A percentile compares a stretch with the other conserved stretches of the same genome.
phyloP scores from a whole-genome alignment of 2,797 vertebrate genomes.

The Sternotherus odoratus region DNA sequence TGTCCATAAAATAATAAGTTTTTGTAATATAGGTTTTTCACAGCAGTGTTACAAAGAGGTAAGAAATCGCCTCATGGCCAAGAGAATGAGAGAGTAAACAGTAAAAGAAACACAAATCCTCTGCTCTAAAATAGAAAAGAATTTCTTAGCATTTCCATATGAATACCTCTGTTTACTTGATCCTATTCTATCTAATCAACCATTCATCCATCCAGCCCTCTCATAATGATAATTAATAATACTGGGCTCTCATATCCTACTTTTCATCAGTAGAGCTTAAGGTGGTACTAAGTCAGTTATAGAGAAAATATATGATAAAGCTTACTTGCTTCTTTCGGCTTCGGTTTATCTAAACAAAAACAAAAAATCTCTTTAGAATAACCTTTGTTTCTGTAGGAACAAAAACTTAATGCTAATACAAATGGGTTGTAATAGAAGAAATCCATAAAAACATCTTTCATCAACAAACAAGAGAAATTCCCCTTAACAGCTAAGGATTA shows the following conservation, averaged over 20 bases:
- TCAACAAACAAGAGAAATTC: background rate
- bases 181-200: background rate
- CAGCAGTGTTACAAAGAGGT: background rate
- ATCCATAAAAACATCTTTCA: background rate
- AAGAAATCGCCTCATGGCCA: background rate
- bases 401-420: background rate
- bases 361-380: background rate
- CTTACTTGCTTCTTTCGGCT: conserved; percentile 71
- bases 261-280: background rate
- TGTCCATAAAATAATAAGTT: background rate
- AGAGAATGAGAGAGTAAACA: background rate
- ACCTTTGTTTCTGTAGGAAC: background rate
- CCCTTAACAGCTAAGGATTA: background rate
- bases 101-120: background rate
- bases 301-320: background rate
- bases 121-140: background rate
- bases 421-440: background rate
- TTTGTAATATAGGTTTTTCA: background rate
- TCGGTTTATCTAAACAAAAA: conserved; percentile 53
- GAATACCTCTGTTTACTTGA: background rate
- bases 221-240: background rate
- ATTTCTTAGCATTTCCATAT: background rate
- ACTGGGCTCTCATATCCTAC: background rate
- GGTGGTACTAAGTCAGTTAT: background rate
- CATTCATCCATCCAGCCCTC: background rate